These are phyloP conservation scores for Rostratula benghalensis DNA, from an alignment of 2,113 vertebrate genomes.

Conservation along the genomic window DNA sequence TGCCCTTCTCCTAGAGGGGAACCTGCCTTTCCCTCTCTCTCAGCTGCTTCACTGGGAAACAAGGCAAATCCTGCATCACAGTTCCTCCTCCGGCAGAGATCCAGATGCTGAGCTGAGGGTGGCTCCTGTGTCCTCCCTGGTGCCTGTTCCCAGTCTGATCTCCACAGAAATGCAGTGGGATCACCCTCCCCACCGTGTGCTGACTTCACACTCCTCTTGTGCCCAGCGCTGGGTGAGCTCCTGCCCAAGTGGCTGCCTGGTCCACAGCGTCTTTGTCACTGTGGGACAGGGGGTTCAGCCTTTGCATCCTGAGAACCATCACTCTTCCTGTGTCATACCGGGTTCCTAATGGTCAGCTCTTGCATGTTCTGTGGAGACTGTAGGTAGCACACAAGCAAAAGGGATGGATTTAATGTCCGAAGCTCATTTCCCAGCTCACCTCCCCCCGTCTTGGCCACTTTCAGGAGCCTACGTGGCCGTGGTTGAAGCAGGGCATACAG, in stretches of 20 bases:
- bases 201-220: fast-evolving
- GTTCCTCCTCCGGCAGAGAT: background rate
- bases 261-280: fast-evolving
- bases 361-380: fast-evolving
- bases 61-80: background rate
- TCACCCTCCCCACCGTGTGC: background rate
- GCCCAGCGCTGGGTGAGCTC: background rate
- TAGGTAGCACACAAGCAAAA: background rate
- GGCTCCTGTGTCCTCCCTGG: background rate
- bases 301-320: background rate
- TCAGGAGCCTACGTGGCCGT: background rate
- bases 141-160: background rate
- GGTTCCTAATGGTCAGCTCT: background rate
- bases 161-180: background rate
- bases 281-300: background rate
- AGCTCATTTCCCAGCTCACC: background rate
- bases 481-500: background rate
- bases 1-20: background rate
- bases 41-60: background rate
- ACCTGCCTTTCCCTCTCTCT: background rate
- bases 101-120: background rate
- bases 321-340: background rate
- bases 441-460: background rate
- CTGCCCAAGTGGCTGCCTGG: background rate
- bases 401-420: background rate